These are phyloP conservation scores for Mus minutoides DNA, from an alignment of 2,797 vertebrate species.

Conservation along the genomic window DNA sequence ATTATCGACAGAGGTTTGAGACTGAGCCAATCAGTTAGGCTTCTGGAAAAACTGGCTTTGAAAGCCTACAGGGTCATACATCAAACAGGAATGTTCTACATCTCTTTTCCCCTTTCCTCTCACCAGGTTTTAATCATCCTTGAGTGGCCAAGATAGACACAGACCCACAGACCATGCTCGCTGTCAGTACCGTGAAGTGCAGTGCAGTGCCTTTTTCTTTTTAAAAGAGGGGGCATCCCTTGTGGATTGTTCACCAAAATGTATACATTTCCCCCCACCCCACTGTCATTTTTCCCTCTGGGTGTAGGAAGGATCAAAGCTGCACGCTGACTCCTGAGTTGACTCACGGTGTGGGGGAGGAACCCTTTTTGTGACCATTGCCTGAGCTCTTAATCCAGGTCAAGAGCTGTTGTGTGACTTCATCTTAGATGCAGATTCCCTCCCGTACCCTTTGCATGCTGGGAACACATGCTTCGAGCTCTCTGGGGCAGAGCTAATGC, in stretches of 20 bases:
- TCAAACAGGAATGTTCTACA: conserved; percentile 54
- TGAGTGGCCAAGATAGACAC: neutral
- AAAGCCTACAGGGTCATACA: conserved; percentile 50
- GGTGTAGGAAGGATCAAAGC: neutral
- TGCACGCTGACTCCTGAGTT: neutral
- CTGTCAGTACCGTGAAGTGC: neutral
- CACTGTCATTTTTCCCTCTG: neutral
- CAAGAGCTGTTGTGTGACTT: conserved; percentile 48
- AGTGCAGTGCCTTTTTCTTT: neutral
- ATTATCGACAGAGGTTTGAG: conserved; percentile 72
- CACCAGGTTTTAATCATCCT: neutral
- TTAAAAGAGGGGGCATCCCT: neutral
- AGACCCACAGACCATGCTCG: neutral
- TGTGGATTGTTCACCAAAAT: neutral
- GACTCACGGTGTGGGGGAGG: neutral
- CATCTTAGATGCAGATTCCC: neutral
- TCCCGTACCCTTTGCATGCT: neutral
- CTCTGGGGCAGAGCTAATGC: neutral
- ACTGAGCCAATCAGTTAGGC: conserved; percentile 70
- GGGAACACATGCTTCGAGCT: neutral
- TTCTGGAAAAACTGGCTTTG: conserved; percentile 70
- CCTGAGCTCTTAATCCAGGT: conserved; percentile 33
- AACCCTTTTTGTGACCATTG: neutral
- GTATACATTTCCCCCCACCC: too few species aligned
- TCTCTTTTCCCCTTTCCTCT: neutral